A percentile compares a stretch with the other conserved stretches of the same genome.
These are phyloP conservation scores for Arremon brunneinucha DNA, from an alignment of 2,797 vertebrate genomes.

Conservation along the genomic window DNA sequence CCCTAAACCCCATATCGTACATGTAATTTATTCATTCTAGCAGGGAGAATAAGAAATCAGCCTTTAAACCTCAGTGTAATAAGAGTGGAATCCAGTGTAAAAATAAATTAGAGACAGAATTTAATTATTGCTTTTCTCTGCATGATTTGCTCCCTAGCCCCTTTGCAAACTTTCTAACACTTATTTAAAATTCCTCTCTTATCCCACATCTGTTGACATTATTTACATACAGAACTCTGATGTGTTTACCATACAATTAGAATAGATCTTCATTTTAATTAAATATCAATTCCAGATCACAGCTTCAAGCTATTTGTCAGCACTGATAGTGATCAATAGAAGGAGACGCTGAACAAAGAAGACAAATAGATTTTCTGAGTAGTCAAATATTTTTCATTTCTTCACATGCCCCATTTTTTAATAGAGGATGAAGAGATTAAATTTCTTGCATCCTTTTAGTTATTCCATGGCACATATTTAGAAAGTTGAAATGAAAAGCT, in stretches of 20 bases:
- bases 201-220: constrained; percentile 73
- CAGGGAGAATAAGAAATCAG: constrained; percentile 59
- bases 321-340: constrained; percentile 70
- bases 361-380: constrained; percentile 54
- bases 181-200: constrained; percentile 72
- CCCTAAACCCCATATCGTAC: background rate
- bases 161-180: constrained; percentile 68
- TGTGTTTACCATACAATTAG: constrained; percentile 75
- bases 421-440: constrained; percentile 48
- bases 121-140: constrained; percentile 75
- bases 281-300: constrained; percentile 74
- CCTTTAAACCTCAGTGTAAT: constrained; percentile 55
- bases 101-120: constrained; percentile 66
- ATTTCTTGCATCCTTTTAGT: constrained; percentile 58
- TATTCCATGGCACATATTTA: constrained; percentile 46
- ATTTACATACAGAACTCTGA: constrained; percentile 72
- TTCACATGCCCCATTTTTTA: constrained; percentile 39
- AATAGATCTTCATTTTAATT: constrained; percentile 77
- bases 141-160: constrained; percentile 56
- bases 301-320: constrained; percentile 68
- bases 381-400: constrained; percentile 59
- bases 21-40: constrained; percentile 51
- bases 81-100: constrained; percentile 66
- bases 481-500: constrained; percentile 49
- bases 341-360: constrained; percentile 65